Percentiles rank a stretch among this genome's conserved stretches.
These are phyloP conservation scores for Drosophila austrosaltans DNA, from an alignment of 2,888 invertebrate genomes.

Conservation along the genomic window DNA sequence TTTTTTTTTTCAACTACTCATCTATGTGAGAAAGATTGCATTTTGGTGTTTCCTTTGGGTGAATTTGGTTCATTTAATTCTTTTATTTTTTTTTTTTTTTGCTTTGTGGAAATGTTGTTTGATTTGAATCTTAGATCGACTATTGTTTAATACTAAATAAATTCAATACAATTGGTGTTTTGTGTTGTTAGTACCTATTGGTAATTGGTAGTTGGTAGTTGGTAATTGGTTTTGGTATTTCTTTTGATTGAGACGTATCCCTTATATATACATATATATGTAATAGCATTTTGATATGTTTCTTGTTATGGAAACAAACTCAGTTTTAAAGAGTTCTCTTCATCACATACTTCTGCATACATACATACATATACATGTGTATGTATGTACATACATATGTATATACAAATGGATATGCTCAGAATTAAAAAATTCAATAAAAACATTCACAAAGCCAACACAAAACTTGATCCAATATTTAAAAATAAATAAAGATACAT, in stretches of 20 bases:
- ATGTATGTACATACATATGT: too few species aligned
- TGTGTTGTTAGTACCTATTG: neutral
- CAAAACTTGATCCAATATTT: neutral
- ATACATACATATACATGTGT: conserved; percentile 25
- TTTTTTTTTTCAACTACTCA: neutral
- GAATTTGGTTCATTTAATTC: conserved; percentile 2
- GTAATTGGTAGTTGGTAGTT: conserved; percentile 7
- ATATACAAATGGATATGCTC: neutral
- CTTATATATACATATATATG: conserved; percentile 5
- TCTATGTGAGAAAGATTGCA: conserved; percentile 5
- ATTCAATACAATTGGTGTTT: conserved; percentile 26
- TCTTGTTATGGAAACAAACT: conserved; percentile 28
- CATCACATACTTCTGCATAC: conserved; percentile 1
- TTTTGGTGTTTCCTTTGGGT: neutral
- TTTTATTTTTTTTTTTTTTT: neutral
- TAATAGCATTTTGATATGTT: conserved; percentile 39
- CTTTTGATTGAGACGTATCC: conserved; percentile 36
- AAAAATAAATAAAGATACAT: too few species aligned
- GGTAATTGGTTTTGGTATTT: conserved; percentile 5
- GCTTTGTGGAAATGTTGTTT: neutral
- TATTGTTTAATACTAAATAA: conserved; percentile 19
- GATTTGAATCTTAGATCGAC: conserved; percentile 2
- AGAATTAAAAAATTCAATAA: neutral
- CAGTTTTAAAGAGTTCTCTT: conserved; percentile 1
- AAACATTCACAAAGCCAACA: neutral